Base-by-base conservation (phyloP, 92 coral and sea anemone species). In the Bergia sp. region DNA sequence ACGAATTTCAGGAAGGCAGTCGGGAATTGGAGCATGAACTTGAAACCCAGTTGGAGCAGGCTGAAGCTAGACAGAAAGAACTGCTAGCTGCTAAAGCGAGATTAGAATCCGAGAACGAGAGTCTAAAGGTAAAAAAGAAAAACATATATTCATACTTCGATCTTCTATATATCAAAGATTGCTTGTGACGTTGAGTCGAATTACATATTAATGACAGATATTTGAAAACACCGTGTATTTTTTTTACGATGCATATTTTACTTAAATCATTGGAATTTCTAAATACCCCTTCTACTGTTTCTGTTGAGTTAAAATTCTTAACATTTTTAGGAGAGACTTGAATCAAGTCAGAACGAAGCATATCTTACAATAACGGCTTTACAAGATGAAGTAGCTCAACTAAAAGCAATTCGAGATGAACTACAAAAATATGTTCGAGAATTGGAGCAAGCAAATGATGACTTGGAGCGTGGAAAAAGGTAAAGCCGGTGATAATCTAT, bases 1-100 rank as follows among this genome's bases (percentile, higher is more conserved):
- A 97, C 82, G 99, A 97, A 93, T 97, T 97, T 94, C 99, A 97
- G 92, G 99, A 97, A 92, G 98, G 99, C 80, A 97, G 99, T 87
- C 94, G 99, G 43, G 99, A 97, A 90, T 92, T 97, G 15, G 99
- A 97, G 93, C 98, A 96, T 18, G 99, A 97, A 85, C 96, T 97
- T 77, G 99, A 97, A 89, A 92, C 98, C 57, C 99, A 97, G 91
- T 92, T 97, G 77, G 99, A 96, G 89, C 99, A 97, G 92, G 99
- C 99, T 76, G 99, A 97, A 91, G 93, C 99, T 73, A 92, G 99
- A 91, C 99, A 97, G 91, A 96, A 96, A 29, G 99, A 97, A 91
- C 92, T 97, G 40, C 88, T 97, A 77, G 93, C 99, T 23, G 94
- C 96, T 11, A 97, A 97, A 73, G 96, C 98, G 86, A 82, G 99